Evolutionary conservation across 2,113 vertebrate species (phyloP).

Genomic region (Noturus placidus): DNA sequence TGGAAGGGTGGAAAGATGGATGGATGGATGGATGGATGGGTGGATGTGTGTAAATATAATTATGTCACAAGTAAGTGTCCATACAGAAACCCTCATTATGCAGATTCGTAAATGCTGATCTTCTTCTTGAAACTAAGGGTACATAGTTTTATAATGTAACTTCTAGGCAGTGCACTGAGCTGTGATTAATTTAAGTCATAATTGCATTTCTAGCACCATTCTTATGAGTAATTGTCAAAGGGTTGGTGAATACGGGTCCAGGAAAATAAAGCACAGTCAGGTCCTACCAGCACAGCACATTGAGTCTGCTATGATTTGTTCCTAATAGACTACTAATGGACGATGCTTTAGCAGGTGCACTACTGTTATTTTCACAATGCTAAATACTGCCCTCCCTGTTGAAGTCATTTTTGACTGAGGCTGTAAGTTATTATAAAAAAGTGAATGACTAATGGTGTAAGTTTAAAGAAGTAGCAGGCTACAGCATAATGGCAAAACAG

Average conservation of each 20-base stretch:
- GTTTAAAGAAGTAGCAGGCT: conserved; percentile 63
- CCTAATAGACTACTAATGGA: conserved; percentile 6
- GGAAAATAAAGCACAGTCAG: not conserved
- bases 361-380: conserved; percentile 5
- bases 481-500: conserved; percentile 66
- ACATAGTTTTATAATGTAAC: not conserved
- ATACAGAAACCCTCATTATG: not conserved
- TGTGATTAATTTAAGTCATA: conserved; percentile 33
- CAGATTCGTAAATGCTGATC: not conserved
- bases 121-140: not conserved
- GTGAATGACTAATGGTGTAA: conserved; percentile 65
- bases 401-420: not conserved
- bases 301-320: not conserved
- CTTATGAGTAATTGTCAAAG: conserved; percentile 27
- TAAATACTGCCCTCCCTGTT: not conserved
- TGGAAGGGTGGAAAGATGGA: too few relatives aligned
- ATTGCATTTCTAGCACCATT: conserved; percentile 37
- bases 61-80: not conserved
- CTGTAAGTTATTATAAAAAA: conserved; percentile 66
- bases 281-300: not conserved
- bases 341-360: conserved; percentile 16
- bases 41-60: not conserved
- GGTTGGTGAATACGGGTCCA: conserved; percentile 29
- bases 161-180: not conserved
- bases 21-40: too few relatives aligned